phyloP scores from a whole-genome alignment of 2,888 invertebrate genomes.

The Ophraella communa region DNA sequence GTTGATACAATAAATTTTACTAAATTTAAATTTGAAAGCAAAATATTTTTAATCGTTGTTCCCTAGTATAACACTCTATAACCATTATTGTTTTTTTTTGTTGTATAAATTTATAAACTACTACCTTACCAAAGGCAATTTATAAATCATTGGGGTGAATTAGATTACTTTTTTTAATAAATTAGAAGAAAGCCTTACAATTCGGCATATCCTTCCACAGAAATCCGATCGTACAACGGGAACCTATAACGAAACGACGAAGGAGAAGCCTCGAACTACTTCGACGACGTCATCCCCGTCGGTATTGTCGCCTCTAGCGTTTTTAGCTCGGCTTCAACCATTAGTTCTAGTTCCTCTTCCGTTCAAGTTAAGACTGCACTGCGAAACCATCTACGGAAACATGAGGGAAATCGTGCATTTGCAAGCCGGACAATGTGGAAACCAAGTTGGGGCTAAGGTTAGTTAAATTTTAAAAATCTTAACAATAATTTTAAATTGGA shows the following conservation, averaged over 20 bases:
- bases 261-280: conserved; percentile 4
- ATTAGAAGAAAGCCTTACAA: conserved; percentile 3
- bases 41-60: too few species aligned
- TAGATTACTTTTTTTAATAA: neutral
- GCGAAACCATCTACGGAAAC: neutral
- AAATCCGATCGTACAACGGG: conserved; percentile 2
- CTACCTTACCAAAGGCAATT: neutral
- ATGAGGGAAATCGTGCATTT: conserved; percentile 94
- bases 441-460: conserved; percentile 92
- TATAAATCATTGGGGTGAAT: neutral
- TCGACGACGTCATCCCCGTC: conserved; percentile 7
- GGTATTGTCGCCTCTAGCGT: conserved; percentile 18
- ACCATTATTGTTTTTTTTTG: neutral
- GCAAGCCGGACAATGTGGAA: conserved; percentile 79
- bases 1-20: too few species aligned
- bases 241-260: neutral
- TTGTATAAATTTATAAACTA: neutral
- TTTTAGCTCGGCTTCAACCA: conserved; percentile 14
- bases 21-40: too few species aligned
- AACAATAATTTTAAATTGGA: conserved; percentile 13
- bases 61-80: too few species aligned
- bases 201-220: neutral
- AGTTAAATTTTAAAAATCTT: conserved; percentile 39
- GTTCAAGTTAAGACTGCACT: neutral
- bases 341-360: conserved; percentile 20